Conservation (phyloP, 2,888 invertebrate genomes). For the Notodonta ziczac region DNA sequence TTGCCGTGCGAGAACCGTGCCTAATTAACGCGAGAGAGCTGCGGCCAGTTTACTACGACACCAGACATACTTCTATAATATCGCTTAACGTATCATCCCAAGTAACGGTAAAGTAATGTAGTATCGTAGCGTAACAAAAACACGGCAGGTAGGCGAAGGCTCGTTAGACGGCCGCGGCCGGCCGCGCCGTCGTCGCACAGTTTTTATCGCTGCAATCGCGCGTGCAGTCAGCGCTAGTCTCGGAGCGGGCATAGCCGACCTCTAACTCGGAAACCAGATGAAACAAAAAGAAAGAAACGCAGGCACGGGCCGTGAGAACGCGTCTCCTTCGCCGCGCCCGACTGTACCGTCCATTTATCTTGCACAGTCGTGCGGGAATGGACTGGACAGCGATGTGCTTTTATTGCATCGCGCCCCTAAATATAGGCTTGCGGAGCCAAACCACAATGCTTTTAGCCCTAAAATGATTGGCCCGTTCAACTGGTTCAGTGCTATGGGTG, state of each 20-base stretch:
- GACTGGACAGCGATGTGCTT: slow-evolving; percentile 77
- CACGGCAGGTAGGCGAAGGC: slow-evolving; percentile 59
- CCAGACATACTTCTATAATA: slow-evolving; percentile 23
- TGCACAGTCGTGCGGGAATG: slow-evolving; percentile 82
- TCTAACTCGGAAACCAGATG: slow-evolving; percentile 79
- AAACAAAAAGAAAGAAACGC: slow-evolving; percentile 77
- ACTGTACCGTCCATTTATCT: slow-evolving; percentile 79
- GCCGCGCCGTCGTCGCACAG: slow-evolving; percentile 59
- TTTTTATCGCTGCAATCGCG: slow-evolving; percentile 73
- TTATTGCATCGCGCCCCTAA: slow-evolving; percentile 82
- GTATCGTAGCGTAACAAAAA: slow-evolving; percentile 53
- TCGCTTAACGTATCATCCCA: slow-evolving; percentile 44
- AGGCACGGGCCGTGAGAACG: slow-evolving; percentile 83
- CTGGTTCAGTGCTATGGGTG: slow-evolving; percentile 52
- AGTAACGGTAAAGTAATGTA: slow-evolving; percentile 52
- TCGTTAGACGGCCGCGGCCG: slow-evolving; percentile 61
- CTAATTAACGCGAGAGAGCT: slow-evolving; percentile 74
- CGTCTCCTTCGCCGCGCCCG: slow-evolving; percentile 69
- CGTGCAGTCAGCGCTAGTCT: slow-evolving; percentile 76
- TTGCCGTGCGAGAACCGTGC: slow-evolving; percentile 72
- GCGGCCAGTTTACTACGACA: slow-evolving; percentile 57
- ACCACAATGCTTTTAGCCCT: slow-evolving; percentile 69
- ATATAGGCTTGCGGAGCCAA: slow-evolving; percentile 75
- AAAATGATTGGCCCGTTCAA: slow-evolving; percentile 64
- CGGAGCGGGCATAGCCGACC: slow-evolving; percentile 68